Percentiles rank a stretch among this genome's conserved stretches.
Conservation (phyloP, 2,113 vertebrate species). For the Thalassarche chlororhynchos region DNA sequence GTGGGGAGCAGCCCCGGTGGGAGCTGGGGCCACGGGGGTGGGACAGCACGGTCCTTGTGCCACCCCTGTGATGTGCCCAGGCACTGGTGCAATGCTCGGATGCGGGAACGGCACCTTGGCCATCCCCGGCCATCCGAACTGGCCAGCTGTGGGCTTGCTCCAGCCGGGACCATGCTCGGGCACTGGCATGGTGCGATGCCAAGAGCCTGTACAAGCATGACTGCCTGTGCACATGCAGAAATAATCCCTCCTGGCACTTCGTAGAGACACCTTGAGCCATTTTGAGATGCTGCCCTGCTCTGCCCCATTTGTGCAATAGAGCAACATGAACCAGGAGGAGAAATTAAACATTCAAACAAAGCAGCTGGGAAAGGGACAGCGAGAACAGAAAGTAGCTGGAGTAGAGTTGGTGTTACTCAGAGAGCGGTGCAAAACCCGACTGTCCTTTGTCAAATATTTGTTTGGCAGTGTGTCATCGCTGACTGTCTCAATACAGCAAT, state of each 20-base stretch:
- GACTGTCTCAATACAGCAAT: not conserved
- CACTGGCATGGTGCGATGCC: not conserved
- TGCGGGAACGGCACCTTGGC: not conserved
- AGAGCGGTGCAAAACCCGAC: not conserved
- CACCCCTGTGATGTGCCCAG: not conserved
- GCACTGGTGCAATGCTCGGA: not conserved
- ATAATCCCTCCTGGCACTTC: not conserved
- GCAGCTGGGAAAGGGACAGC: not conserved
- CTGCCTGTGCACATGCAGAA: not conserved
- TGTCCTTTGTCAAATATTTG: slow-evolving; percentile 45
- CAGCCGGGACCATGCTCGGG: not conserved
- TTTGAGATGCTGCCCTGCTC: not conserved
- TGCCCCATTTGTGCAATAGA: accelerated
- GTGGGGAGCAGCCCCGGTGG: accelerated
- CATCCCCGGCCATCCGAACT: not conserved
- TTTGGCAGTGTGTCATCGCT: not conserved
- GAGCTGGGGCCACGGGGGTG: accelerated
- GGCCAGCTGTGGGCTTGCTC: not conserved
- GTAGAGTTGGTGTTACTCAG: not conserved
- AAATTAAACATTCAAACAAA: not conserved
- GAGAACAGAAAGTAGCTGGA: not conserved
- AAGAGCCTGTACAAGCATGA: not conserved
- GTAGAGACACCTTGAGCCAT: not conserved
- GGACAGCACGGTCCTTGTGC: not conserved
- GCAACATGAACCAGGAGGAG: not conserved